Evolutionary conservation across 2,113 vertebrate genomes (phyloP), one percentile per base, ranked within the genome.

Genomic region (Cygnus buccinator): DNA sequence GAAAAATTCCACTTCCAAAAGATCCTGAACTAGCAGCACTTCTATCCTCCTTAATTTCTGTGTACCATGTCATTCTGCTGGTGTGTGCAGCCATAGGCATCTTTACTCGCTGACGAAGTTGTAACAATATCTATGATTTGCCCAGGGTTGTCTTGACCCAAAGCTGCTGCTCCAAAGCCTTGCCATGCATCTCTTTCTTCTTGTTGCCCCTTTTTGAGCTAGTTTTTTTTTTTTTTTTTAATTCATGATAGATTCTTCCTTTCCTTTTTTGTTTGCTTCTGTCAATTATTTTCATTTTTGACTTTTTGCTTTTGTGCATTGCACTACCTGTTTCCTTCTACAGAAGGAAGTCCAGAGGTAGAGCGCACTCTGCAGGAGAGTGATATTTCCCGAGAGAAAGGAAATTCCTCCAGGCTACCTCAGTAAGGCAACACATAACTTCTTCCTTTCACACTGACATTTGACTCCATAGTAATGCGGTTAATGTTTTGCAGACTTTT

Each of bases 101-200:
- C 72, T 68, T 17, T 18, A 1, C 2, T 35, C 23, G 10, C 44
- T 57, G 33, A 18, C 29, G 17, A 37, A 46, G 28, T 9, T 37
- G 23, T 18, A 14, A 13, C 18, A 25, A 3, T 8, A 29, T 55
- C 79, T 67, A 33, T 55, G 12, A 48, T 22, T 31, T 31, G 39
- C n/a, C 11, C 0, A 1, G 28, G 39, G n/a, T 35, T 0, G 0
- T 65, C 72, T 68, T 29, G 39, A 41, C 14, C 35, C 35, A 39
- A 46, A 87, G 8, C 13, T 81, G 4, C 68, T 65, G 1, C 43
- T 89, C 28, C 35, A 16, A 57, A 43, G 21, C 52, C 41, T 84
- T 59, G 25, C 8, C 37, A 84, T 4, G 6, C 9, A 12, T 59
- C n/a, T 65, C 7, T 23, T 58, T 46, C 18, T 73, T 71, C 35